Percentiles rank a stretch among this genome's conserved stretches.
Conservation (phyloP, 2,113 vertebrate species). For the Nerophis ophidion region DNA sequence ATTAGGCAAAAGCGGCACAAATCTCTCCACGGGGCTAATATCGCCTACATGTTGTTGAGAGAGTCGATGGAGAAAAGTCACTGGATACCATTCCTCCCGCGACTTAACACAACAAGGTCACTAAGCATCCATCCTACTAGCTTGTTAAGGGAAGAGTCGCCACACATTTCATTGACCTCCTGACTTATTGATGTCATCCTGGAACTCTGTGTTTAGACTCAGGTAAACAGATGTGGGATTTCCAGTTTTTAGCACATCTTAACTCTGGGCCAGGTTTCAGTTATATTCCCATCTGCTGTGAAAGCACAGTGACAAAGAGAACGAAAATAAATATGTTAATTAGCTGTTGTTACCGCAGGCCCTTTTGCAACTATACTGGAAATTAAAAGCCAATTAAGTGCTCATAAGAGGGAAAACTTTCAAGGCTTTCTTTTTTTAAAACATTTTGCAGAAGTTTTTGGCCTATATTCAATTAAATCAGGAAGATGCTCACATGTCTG, state of each 20-base stretch:
- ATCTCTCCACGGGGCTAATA: slow-evolving; percentile 23
- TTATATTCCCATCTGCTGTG: slow-evolving; percentile 15
- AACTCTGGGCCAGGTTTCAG: slow-evolving; percentile 15
- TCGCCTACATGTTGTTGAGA: slow-evolving; percentile 17
- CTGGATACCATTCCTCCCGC: background rate
- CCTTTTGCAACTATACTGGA: slow-evolving; percentile 14
- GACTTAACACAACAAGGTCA: slow-evolving; percentile 39
- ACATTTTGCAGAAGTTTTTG: background rate
- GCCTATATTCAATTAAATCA: background rate
- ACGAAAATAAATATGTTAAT: slow-evolving; percentile 47
- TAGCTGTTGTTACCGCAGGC: slow-evolving; percentile 24
- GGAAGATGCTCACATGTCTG: background rate
- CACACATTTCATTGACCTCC: slow-evolving; percentile 18
- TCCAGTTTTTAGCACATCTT: slow-evolving; percentile 41
- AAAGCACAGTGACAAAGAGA: slow-evolving; percentile 17
- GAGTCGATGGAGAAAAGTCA: background rate
- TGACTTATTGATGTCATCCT: slow-evolving; percentile 26
- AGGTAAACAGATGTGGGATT: slow-evolving; percentile 39
- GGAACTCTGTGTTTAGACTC: slow-evolving; percentile 11
- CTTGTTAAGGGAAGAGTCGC: slow-evolving; percentile 15
- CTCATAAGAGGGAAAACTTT: slow-evolving; percentile 14
- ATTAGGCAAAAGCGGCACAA: slow-evolving; percentile 31
- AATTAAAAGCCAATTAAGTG: slow-evolving; percentile 27
- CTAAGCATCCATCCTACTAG: slow-evolving; percentile 18
- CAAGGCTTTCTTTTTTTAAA: background rate